These are phyloP conservation scores for Pipa parva DNA, from an alignment of 2,113 vertebrate genomes.

Conservation along the genomic window DNA sequence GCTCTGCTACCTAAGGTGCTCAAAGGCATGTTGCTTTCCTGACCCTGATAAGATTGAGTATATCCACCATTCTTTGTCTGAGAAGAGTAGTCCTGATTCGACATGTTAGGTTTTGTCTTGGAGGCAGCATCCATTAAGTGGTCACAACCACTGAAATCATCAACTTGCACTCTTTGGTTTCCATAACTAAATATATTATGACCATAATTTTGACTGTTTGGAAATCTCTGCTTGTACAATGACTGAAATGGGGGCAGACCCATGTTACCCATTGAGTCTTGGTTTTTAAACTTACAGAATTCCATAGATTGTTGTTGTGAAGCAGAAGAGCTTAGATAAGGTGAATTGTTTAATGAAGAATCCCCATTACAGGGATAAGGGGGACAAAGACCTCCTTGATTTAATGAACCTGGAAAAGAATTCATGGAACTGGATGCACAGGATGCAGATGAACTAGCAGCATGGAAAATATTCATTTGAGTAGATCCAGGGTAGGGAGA, in stretches of 20 bases:
- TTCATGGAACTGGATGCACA: slow-evolving; percentile 75
- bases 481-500: slow-evolving; percentile 68
- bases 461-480: slow-evolving; percentile 67
- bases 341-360: slow-evolving; percentile 71
- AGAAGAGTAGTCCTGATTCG: slow-evolving; percentile 65
- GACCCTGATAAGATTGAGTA: slow-evolving; percentile 64
- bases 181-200: slow-evolving; percentile 77
- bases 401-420: slow-evolving; percentile 67
- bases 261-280: slow-evolving; percentile 61
- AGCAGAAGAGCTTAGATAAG: slow-evolving; percentile 64
- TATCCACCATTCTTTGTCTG: slow-evolving; percentile 70
- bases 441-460: slow-evolving; percentile 68
- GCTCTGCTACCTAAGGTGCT: slow-evolving; percentile 61
- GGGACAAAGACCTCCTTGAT: slow-evolving; percentile 69
- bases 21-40: slow-evolving; percentile 58
- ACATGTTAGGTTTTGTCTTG: slow-evolving; percentile 60
- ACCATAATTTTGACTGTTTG: slow-evolving; percentile 69
- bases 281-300: slow-evolving; percentile 75
- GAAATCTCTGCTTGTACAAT: slow-evolving; percentile 80
- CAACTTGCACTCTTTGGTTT: slow-evolving; percentile 75
- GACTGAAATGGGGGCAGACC: slow-evolving; percentile 69
- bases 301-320: slow-evolving; percentile 78
- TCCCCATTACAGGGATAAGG: slow-evolving; percentile 85
- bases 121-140: slow-evolving; percentile 70
- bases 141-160: slow-evolving; percentile 71